Percentiles rank a stretch among this genome's conserved stretches.
These are phyloP conservation scores for Mesitornis unicolor DNA, from an alignment of 2,113 vertebrate species.

Conservation along the genomic window DNA sequence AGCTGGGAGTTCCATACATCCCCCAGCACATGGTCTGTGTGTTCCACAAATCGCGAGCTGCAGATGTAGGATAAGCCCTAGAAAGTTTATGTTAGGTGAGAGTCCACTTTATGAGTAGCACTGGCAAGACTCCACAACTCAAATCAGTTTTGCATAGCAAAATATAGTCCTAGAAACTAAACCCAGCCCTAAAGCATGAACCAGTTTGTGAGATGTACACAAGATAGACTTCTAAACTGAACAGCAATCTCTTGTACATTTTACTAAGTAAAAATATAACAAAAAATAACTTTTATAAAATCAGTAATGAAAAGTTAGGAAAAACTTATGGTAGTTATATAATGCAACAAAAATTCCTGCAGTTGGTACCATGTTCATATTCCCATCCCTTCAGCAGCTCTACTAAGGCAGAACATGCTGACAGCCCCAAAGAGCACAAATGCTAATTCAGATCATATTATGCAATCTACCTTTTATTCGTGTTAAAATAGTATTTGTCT, in stretches of 20 bases:
- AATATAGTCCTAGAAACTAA: neutral
- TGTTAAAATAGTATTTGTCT: neutral
- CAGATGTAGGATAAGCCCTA: slow-evolving; percentile 51
- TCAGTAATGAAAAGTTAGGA: neutral
- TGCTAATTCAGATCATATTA: neutral
- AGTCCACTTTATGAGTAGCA: slow-evolving; percentile 50
- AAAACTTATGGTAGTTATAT: neutral
- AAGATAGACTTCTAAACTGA: neutral
- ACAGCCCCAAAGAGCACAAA: neutral
- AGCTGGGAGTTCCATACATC: slow-evolving; percentile 30
- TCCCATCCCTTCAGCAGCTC: neutral
- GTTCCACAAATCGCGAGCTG: neutral
- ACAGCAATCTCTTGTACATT: neutral
- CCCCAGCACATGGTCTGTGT: neutral
- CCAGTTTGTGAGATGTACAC: neutral
- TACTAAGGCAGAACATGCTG: neutral
- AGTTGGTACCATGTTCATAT: neutral
- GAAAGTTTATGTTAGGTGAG: slow-evolving; percentile 55
- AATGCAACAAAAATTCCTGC: neutral
- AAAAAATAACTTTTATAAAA: neutral
- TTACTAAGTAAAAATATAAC: neutral
- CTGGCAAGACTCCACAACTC: slow-evolving; percentile 35
- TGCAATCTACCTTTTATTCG: neutral
- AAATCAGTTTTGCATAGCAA: neutral
- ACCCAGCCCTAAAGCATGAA: neutral